Evolutionary conservation across 2,113 vertebrate genomes (phyloP).

Genomic region (Potamarius usumacintae): DNA sequence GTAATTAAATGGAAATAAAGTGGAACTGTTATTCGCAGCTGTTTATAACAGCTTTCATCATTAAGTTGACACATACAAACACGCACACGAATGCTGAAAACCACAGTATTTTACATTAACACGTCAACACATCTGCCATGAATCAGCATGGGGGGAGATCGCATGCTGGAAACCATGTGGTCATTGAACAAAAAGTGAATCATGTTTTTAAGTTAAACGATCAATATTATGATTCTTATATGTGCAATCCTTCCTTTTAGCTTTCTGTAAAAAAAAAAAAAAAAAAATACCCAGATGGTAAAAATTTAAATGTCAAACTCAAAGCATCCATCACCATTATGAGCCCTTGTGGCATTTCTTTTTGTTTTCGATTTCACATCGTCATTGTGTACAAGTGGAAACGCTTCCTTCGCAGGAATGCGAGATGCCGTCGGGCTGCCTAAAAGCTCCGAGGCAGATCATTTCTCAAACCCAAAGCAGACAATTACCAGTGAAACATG

Average conservation of each 20-base stretch:
- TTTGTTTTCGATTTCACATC: background rate
- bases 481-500: conserved; percentile 13
- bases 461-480: background rate
- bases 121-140: conserved; percentile 51
- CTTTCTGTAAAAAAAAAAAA: background rate
- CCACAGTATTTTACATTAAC: conserved; percentile 47
- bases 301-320: background rate
- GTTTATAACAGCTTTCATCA: conserved; percentile 48
- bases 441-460: background rate
- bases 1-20: conserved; percentile 36
- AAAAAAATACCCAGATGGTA: background rate
- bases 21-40: conserved; percentile 44
- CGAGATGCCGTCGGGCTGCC: background rate
- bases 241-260: background rate
- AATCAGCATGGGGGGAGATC: conserved; percentile 36
- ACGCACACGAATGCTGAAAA: conserved; percentile 11
- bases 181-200: background rate
- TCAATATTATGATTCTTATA: background rate
- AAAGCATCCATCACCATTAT: background rate
- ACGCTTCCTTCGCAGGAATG: background rate
- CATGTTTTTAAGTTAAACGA: background rate
- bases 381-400: background rate
- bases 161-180: conserved; percentile 31
- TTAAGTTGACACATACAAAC: conserved; percentile 20
- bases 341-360: background rate